Percentiles rank a stretch among this genome's conserved stretches.
Evolutionary conservation across 2,113 vertebrate species (phyloP).

Genomic region (Todiramphus chloris): DNA sequence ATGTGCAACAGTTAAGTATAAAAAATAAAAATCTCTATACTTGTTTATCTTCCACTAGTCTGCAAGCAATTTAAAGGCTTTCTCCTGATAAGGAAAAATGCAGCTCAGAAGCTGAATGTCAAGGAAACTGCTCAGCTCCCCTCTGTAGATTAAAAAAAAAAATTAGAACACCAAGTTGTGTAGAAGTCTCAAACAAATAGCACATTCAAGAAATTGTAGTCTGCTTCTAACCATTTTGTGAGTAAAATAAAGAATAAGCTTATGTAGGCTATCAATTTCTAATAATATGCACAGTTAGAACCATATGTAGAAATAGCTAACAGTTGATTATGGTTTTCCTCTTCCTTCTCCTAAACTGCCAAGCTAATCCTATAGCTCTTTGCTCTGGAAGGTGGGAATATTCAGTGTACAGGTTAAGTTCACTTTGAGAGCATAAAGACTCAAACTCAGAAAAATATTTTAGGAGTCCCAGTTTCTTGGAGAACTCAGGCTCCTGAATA

Average conservation of each 20-base stretch:
- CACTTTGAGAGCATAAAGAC: background rate
- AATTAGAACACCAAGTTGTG: rapidly evolving
- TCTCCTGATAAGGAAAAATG: background rate
- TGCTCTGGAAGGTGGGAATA: background rate
- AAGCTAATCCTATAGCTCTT: background rate
- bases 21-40: background rate
- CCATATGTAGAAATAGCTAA: background rate
- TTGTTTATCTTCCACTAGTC: background rate
- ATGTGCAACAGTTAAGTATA: background rate
- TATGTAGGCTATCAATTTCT: background rate
- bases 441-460: background rate
- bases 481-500: background rate
- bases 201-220: background rate
- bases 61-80: background rate
- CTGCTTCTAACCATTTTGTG: background rate
- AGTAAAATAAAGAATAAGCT: background rate
- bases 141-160: background rate
- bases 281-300: background rate
- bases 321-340: background rate
- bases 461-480: background rate
- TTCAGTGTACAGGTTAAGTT: rapidly evolving
- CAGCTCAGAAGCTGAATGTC: background rate
- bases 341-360: background rate
- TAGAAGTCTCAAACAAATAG: background rate
- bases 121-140: background rate